Evolutionary conservation across 2,888 invertebrate genomes (phyloP).

Genomic region (Euspilapteryx auroguttella): DNA sequence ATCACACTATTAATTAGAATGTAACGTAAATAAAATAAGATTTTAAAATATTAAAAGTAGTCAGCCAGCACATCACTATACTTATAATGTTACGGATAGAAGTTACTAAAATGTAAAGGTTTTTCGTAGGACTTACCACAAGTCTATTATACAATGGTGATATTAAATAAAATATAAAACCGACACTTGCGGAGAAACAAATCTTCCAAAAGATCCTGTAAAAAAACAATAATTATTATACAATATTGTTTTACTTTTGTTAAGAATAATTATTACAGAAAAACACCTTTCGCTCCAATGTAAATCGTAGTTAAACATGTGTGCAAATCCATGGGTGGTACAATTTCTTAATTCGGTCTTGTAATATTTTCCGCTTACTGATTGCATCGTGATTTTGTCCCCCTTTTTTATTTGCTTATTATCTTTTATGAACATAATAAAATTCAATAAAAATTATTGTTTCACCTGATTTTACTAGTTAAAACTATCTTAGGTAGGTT

Average conservation of each 20-base stretch:
- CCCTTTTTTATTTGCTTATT: too few species aligned
- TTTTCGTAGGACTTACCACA: conserved; percentile 20
- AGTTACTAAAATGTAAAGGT: not conserved
- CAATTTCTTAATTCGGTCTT: conserved; percentile 26
- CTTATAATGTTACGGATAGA: not conserved
- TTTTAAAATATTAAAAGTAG: too few species aligned
- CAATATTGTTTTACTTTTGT: not conserved
- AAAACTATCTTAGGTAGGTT: too few species aligned
- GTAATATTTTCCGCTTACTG: too few species aligned
- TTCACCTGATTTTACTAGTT: too few species aligned
- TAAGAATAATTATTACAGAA: not conserved
- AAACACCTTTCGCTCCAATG: conserved; percentile 35
- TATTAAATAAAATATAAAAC: conserved; percentile 21
- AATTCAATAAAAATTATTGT: too few species aligned
- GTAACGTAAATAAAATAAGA: too few species aligned
- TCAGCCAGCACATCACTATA: too few species aligned
- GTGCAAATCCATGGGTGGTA: conserved; percentile 34
- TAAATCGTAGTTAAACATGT: conserved; percentile 26
- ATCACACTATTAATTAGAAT: too few species aligned
- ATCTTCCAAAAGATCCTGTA: conserved; percentile 34
- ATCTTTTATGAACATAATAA: too few species aligned
- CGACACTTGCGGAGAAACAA: conserved; percentile 19
- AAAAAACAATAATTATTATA: conserved; percentile 7
- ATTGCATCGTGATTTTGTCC: too few species aligned
- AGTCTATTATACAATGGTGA: conserved; percentile 27